These are phyloP conservation scores for Urechis unicinctus DNA, from an alignment of 2,888 invertebrate species.

Conservation along the genomic window DNA sequence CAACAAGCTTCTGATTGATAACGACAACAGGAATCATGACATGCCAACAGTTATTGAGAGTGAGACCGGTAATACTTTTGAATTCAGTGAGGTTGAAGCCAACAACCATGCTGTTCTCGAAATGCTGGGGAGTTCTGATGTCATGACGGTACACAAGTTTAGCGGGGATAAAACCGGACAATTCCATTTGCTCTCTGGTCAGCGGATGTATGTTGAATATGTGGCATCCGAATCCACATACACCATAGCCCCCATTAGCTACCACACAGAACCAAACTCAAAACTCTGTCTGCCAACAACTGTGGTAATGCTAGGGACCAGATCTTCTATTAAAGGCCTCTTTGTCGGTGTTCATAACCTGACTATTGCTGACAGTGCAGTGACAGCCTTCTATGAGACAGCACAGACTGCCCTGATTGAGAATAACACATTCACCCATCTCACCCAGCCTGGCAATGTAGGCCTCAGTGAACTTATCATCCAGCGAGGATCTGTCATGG, in stretches of 20 bases:
- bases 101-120: conserved; percentile 26
- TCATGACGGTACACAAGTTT: conserved; percentile 28
- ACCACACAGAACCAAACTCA: conserved; percentile 23
- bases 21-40: conserved; percentile 28
- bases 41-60: conserved; percentile 27
- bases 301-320: conserved; percentile 28
- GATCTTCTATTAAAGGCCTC: conserved; percentile 25
- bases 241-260: conserved; percentile 35
- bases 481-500: conserved; percentile 26
- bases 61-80: conserved; percentile 21
- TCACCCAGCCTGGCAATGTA: conserved; percentile 28
- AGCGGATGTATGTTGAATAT: conserved; percentile 28
- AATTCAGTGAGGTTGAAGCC: conserved; percentile 28
- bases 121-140: conserved; percentile 22
- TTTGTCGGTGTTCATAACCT: conserved; percentile 31
- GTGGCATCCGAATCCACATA: conserved; percentile 26
- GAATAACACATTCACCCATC: conserved; percentile 22
- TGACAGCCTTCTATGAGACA: conserved; percentile 25
- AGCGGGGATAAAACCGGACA: conserved; percentile 30
- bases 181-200: conserved; percentile 24
- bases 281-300: conserved; percentile 28
- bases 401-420: conserved; percentile 31
- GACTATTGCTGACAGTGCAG: conserved; percentile 30
- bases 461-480: conserved; percentile 25
- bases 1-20: conserved; percentile 25